Evolutionary conservation across 2,797 vertebrate species (phyloP).

Genomic region (Siniperca undulata): DNA sequence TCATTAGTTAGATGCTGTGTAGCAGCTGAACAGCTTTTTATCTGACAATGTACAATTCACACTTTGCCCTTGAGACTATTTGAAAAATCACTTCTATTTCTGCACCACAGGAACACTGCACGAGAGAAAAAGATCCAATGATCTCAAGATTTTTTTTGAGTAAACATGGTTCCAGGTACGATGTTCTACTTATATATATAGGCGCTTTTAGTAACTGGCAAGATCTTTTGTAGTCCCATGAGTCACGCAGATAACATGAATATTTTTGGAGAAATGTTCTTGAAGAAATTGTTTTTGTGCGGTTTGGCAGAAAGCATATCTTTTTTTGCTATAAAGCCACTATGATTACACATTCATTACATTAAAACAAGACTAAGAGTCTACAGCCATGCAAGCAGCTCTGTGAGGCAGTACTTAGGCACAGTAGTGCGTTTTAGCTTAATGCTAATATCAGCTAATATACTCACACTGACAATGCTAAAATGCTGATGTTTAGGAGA

Average conservation of each 20-base stretch:
- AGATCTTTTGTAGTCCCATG: constrained; percentile 23
- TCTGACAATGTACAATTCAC: constrained; percentile 50
- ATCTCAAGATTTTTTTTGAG: constrained; percentile 39
- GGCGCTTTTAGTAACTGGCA: background rate
- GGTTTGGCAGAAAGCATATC: background rate
- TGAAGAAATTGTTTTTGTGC: background rate
- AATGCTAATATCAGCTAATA: background rate
- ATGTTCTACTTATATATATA: constrained; percentile 23
- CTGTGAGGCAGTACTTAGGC: background rate
- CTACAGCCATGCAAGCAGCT: background rate
- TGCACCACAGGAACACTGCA: constrained; percentile 20
- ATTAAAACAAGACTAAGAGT: constrained; percentile 4
- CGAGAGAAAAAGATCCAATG: constrained; percentile 37
- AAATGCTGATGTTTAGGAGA: background rate
- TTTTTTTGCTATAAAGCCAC: background rate
- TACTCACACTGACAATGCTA: background rate
- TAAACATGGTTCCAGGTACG: constrained; percentile 54
- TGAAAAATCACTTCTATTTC: constrained; percentile 54
- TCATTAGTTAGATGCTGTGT: constrained; percentile 59
- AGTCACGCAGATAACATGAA: constrained; percentile 30
- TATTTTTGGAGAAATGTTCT: constrained; percentile 20
- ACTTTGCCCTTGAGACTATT: constrained; percentile 57
- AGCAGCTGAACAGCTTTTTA: constrained; percentile 44
- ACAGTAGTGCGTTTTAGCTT: background rate
- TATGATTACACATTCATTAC: background rate